Evolutionary conservation across 2,888 invertebrate species (phyloP), one percentile per base, ranked within the genome.

Genomic region (Cryptus armator): DNA sequence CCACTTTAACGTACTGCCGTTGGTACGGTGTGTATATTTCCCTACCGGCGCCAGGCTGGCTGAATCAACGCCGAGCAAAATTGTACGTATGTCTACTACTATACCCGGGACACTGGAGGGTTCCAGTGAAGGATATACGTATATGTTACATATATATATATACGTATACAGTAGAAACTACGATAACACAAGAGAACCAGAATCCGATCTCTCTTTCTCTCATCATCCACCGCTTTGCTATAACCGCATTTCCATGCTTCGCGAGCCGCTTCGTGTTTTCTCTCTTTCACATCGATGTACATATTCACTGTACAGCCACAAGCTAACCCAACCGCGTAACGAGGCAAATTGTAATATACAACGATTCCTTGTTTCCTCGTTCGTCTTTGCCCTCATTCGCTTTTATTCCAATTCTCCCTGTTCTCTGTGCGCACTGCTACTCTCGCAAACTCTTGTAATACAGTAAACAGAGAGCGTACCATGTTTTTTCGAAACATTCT

Each of bases 181-280:
- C 24, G 56, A 56, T 10, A 75, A 37, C 29, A 74, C 44, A 37
- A 37, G 44, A 62, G 46, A 62, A 44, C 29, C 46, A 62, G 62
- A 62, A 62, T 19, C 29, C 29, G 44, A 44, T 43, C 59, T 46
- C 43, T 74, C 74, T 16, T 14, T 24, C 72, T 74, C 24, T 56
- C 56, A 12, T 24, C 56, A 56, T 12, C 56, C 56, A 7, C 24
- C 56, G 56, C 74, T 62, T 46, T 32, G 46, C 74, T 62, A 74
- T 62, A 81, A 84, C 46, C 81, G 84, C 70, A 72, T 81, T 84
- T 84, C 75, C 81, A 81, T 81, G 81, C 81, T 84, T 24, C 66
- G 56, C 53, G 72, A 48, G 53, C 66, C 72, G 71, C 71, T 46
- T 72, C 72, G 72, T 72, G 72, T 83, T 78, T 67, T 56, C 72